phyloP scores from a whole-genome alignment of 2,888 invertebrate genomes.

The Conistra vaccinii region DNA sequence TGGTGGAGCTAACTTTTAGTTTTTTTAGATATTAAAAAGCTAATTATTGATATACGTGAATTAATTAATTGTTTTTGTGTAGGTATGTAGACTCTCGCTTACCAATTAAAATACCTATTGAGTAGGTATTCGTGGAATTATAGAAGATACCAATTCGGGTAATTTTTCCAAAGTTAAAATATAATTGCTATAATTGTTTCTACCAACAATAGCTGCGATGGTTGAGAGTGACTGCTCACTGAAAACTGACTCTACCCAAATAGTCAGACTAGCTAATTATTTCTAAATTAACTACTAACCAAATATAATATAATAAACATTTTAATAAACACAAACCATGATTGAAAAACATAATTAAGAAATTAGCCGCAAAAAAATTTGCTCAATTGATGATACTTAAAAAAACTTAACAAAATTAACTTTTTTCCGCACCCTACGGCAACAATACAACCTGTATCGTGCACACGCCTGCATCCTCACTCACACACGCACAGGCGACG shows the following conservation, averaged over 20 bases:
- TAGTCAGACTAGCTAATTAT: background rate
- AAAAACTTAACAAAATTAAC: conserved; percentile 39
- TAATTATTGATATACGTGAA: conserved; percentile 4
- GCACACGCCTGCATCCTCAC: conserved; percentile 71
- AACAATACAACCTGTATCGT: conserved; percentile 76
- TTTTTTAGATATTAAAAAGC: background rate
- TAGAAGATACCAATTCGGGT: background rate
- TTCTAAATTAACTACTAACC: background rate
- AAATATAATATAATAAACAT: background rate
- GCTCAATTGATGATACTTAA: conserved; percentile 13
- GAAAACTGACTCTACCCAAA: background rate
- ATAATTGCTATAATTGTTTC: background rate
- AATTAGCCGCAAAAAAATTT: background rate
- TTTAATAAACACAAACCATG: background rate
- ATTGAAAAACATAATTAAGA: conserved; percentile 7
- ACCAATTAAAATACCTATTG: background rate
- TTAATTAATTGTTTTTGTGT: background rate
- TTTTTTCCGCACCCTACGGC: conserved; percentile 70
- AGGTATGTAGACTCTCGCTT: too few relatives aligned
- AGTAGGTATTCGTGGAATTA: background rate
- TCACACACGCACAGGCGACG: conserved; percentile 57
- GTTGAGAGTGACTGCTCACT: background rate
- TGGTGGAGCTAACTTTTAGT: background rate
- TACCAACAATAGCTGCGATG: background rate
- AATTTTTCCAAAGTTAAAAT: background rate